phyloP scores from a whole-genome alignment of 2,797 vertebrate genomes.

The Microctenopoma steveboyesi region DNA sequence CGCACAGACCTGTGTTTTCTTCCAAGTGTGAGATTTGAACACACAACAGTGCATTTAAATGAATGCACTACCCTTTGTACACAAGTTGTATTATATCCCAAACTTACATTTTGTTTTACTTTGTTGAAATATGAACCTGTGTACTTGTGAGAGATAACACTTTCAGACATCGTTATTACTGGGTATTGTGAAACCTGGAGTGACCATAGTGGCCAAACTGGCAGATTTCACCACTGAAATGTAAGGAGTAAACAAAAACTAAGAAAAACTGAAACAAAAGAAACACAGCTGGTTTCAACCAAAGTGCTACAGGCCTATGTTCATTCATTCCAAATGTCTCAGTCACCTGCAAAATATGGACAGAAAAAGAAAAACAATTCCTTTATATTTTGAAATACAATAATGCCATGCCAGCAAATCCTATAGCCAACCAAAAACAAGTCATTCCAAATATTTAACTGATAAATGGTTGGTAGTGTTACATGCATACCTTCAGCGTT shows the following conservation, averaged over 20 bases:
- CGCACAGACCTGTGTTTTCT: constrained; percentile 46
- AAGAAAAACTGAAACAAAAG: constrained; percentile 4
- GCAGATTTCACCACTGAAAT: constrained; percentile 69
- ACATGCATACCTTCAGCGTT: constrained; percentile 53
- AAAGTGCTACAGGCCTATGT: constrained; percentile 58
- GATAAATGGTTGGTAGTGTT: constrained; percentile 54
- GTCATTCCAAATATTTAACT: constrained; percentile 26
- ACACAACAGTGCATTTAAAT: constrained; percentile 63
- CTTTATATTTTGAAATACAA: constrained; percentile 57
- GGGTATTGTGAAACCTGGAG: constrained; percentile 44
- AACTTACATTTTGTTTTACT: constrained; percentile 40
- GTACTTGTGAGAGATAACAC: constrained; percentile 49
- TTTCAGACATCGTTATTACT: constrained; percentile 43
- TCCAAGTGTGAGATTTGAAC: constrained; percentile 53
- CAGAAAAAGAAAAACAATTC: constrained; percentile 39
- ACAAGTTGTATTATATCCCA: constrained; percentile 56
- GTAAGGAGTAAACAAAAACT: constrained; percentile 49
- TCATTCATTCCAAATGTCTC: constrained; percentile 54
- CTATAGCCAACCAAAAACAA: constrained; percentile 50
- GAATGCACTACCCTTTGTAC: constrained; percentile 42
- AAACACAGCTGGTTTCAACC: constrained; percentile 47
- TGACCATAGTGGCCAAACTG: constrained; percentile 14
- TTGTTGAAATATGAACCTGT: constrained; percentile 47
- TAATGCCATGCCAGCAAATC: constrained; percentile 47
- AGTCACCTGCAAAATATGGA: constrained; percentile 57